Evolutionary conservation across 1,140 invertebrate species (phyloP).

Genomic region (Ganaspis sp.): DNA sequence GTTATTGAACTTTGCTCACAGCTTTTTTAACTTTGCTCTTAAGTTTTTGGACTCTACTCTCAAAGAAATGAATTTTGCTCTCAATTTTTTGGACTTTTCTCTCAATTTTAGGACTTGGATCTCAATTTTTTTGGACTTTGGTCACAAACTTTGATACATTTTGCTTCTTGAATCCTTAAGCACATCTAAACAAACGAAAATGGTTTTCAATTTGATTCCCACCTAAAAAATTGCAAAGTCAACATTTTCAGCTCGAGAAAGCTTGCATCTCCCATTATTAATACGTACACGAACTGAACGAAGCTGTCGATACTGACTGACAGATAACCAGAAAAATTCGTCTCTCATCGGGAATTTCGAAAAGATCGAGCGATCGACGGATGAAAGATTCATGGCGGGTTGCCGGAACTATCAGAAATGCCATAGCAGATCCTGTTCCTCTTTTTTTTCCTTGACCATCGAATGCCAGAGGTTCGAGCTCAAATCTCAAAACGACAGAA

Average conservation of each 20-base stretch:
- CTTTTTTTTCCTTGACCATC: neutral
- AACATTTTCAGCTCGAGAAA: neutral
- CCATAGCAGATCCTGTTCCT: constrained; percentile 43
- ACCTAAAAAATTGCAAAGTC: neutral
- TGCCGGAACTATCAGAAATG: constrained; percentile 62
- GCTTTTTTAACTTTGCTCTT: too few relatives aligned
- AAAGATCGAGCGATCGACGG: constrained; percentile 54
- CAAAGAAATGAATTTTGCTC: too few relatives aligned
- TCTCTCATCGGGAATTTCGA: constrained; percentile 42
- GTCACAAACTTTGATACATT: too few relatives aligned
- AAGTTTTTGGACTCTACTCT: too few relatives aligned
- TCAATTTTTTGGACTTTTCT: too few relatives aligned
- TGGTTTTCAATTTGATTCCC: too few relatives aligned
- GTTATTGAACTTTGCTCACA: too few relatives aligned
- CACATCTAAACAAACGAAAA: too few relatives aligned
- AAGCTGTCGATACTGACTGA: constrained; percentile 30
- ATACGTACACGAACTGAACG: constrained; percentile 15
- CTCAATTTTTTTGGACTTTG: too few relatives aligned
- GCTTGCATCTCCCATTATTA: neutral
- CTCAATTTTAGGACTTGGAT: too few relatives aligned
- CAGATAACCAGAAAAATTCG: constrained; percentile 40
- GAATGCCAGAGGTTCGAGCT: neutral
- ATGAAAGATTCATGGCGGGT: constrained; percentile 67
- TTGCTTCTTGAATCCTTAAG: too few relatives aligned
- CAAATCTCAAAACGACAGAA: neutral